Percentiles rank a stretch among this genome's conserved stretches.
Conservation (phyloP, 2,888 invertebrate species). For the Cephus nigrinus region DNA sequence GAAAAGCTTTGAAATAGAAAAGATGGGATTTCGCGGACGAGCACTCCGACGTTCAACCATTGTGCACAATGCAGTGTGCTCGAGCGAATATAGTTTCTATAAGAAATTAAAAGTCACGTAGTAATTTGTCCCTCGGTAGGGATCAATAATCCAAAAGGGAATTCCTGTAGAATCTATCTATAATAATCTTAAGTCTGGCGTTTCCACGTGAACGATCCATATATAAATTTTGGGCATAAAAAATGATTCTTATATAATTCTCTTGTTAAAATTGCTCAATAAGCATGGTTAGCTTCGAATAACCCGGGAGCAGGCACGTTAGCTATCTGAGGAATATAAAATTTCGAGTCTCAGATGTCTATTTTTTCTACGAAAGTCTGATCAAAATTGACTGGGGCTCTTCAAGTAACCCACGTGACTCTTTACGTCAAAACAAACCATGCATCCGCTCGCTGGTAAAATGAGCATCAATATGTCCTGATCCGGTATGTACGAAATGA, state of each 20-base stretch:
- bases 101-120: slow-evolving; percentile 9
- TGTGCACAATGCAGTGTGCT: slow-evolving; percentile 12
- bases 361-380: too few species aligned
- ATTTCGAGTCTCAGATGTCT: too few species aligned
- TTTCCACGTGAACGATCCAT: background rate
- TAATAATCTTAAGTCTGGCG: too few species aligned
- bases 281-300: too few species aligned
- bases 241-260: too few species aligned
- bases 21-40: slow-evolving; percentile 24
- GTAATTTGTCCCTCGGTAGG: background rate
- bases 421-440: too few species aligned
- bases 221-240: background rate
- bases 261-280: too few species aligned
- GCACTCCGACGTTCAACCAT: slow-evolving; percentile 15
- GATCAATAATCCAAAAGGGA: background rate
- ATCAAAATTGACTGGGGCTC: too few species aligned
- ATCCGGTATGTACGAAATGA: background rate
- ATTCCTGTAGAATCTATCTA: background rate
- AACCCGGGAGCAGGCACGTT: too few species aligned
- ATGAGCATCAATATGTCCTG: background rate
- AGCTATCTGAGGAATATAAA: too few species aligned
- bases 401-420: too few species aligned
- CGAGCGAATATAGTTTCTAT: background rate
- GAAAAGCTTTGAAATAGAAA: slow-evolving; percentile 14
- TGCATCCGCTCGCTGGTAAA: background rate